Evolutionary conservation across 1,140 invertebrate species (phyloP).

Genomic region (Papilio machaon): DNA sequence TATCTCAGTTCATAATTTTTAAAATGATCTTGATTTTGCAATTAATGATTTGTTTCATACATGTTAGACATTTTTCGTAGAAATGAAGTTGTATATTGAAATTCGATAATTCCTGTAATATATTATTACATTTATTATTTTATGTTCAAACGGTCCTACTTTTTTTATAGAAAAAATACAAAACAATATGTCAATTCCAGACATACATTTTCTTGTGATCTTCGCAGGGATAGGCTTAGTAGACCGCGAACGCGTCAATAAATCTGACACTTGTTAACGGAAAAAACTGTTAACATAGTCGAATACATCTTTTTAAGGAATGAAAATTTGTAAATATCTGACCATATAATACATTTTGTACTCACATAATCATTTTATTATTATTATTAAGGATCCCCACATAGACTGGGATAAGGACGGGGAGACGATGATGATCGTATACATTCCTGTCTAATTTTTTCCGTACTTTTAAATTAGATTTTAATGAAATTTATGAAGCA

Average conservation of each 20-base stretch:
- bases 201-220: slow-evolving; percentile 37
- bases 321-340: neutral
- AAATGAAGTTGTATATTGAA: neutral
- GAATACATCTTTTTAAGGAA: slow-evolving; percentile 52
- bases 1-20: neutral
- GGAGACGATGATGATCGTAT: too few species aligned
- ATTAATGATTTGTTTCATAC: neutral
- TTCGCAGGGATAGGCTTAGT: slow-evolving; percentile 64
- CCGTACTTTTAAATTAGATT: too few species aligned
- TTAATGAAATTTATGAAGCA: too few species aligned
- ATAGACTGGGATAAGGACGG: too few species aligned
- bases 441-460: too few species aligned
- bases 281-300: slow-evolving; percentile 67
- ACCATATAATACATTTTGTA: neutral
- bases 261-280: slow-evolving; percentile 74
- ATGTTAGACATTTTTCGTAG: neutral
- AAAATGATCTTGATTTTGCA: neutral
- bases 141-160: neutral
- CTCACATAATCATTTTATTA: too few species aligned
- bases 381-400: too few species aligned
- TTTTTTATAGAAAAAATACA: neutral
- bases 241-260: slow-evolving; percentile 70
- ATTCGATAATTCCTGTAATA: neutral
- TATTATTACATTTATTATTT: neutral
- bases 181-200: slow-evolving; percentile 41